phyloP scores from a whole-genome alignment of 2,797 vertebrate genomes.

The Coccyzus lansbergi region DNA sequence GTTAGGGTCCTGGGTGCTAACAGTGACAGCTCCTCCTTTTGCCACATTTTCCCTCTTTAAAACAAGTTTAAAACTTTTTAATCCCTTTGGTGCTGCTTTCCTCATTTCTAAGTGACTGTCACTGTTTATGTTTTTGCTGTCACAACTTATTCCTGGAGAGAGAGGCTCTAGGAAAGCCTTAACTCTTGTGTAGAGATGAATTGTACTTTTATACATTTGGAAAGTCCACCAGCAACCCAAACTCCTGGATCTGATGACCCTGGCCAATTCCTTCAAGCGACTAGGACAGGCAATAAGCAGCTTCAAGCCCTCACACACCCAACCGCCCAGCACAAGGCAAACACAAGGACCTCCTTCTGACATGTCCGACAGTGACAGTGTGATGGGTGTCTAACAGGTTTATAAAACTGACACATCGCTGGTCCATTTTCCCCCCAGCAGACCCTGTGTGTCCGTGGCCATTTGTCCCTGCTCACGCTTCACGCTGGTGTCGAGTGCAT shows the following conservation, averaged over 20 bases:
- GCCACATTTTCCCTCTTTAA: not conserved
- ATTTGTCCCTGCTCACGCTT: no score
- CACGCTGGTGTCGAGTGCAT: no score
- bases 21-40: not conserved
- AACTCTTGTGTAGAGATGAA: not conserved
- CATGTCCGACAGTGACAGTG: rapidly evolving
- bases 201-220: rapidly evolving
- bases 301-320: rapidly evolving
- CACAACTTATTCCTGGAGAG: not conserved
- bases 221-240: rapidly evolving
- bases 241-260: rapidly evolving
- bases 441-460: no score
- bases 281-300: rapidly evolving
- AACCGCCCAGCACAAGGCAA: rapidly evolving
- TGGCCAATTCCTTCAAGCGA: rapidly evolving
- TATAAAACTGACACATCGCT: not conserved
- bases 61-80: not conserved
- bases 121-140: not conserved
- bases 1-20: no score
- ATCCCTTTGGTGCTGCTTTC: not conserved
- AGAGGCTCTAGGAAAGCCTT: not conserved
- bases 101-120: not conserved
- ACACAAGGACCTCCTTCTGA: not conserved
- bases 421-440: no score
- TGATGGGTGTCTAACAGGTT: not conserved